These are phyloP conservation scores for Drosophila kepulauana DNA, from an alignment of 1,140 invertebrate species.

Conservation along the genomic window DNA sequence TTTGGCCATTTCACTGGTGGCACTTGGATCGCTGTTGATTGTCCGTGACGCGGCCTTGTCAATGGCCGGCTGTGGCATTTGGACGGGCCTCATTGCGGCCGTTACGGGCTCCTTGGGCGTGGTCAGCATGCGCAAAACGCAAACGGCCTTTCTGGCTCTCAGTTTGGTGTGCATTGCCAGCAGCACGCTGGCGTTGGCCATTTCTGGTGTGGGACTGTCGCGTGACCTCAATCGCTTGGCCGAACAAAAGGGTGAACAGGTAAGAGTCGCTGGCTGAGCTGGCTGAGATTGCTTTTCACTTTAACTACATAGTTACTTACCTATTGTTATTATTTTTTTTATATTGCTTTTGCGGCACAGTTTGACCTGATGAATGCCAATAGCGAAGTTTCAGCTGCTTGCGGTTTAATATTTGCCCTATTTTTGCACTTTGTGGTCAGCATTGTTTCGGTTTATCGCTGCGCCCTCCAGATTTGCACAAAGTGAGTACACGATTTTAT, in stretches of 20 bases:
- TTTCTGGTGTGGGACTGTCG: conserved; percentile 81
- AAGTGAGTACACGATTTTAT: conserved; percentile 68
- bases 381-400: conserved; percentile 77
- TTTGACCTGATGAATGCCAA: conserved; percentile 71
- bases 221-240: conserved; percentile 77
- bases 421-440: conserved; percentile 83
- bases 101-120: conserved; percentile 81
- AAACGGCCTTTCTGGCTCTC: conserved; percentile 80
- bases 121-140: conserved; percentile 79
- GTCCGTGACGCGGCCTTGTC: conserved; percentile 76
- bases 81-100: conserved; percentile 78
- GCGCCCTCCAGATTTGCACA: conserved; percentile 77
- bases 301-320: neutral
- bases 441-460: conserved; percentile 81
- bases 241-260: conserved; percentile 67
- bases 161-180: conserved; percentile 83
- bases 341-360: conserved; percentile 39
- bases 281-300: conserved; percentile 22
- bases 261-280: neutral
- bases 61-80: conserved; percentile 81
- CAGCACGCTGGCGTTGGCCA: conserved; percentile 79
- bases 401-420: conserved; percentile 76
- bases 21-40: conserved; percentile 76
- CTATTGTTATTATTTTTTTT: conserved; percentile 6
- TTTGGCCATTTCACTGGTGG: conserved; percentile 76